Conservation (phyloP, 2,113 vertebrate genomes). For the Gallinago undulata region DNA sequence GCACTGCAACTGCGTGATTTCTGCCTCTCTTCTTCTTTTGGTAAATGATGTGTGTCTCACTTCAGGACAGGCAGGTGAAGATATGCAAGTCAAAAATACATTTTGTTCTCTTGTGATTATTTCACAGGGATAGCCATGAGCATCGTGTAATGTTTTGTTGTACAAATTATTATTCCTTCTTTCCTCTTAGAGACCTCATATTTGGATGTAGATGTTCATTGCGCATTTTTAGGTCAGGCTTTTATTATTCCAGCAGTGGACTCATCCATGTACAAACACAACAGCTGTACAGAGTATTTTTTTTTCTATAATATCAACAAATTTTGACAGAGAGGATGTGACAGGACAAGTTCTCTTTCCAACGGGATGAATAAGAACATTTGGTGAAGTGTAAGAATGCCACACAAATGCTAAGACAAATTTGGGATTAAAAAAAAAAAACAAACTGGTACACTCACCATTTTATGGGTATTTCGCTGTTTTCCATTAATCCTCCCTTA, state of each 20-base stretch:
- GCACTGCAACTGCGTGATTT: fast-evolving
- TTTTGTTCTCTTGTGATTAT: neutral
- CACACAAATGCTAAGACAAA: neutral
- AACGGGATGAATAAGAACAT: neutral
- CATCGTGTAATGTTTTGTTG: neutral
- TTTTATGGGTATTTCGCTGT: neutral
- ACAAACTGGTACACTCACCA: neutral
- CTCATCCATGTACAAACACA: neutral
- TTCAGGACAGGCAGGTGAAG: neutral
- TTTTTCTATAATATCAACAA: neutral
- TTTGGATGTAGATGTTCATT: neutral
- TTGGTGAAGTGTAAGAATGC: neutral
- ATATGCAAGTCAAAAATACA: neutral
- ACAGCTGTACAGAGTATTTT: neutral
- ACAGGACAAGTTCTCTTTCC: neutral
- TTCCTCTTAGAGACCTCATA: neutral
- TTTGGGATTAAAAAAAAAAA: neutral
- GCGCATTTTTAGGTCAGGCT: neutral
- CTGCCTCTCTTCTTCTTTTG: neutral
- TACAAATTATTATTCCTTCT: neutral
- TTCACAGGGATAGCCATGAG: neutral
- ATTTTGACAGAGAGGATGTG: neutral
- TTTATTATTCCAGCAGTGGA: neutral
- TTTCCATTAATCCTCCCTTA: neutral
- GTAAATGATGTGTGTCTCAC: neutral